These are phyloP conservation scores for Myioborus miniatus DNA, from an alignment of 2,797 vertebrate species.

Conservation along the genomic window DNA sequence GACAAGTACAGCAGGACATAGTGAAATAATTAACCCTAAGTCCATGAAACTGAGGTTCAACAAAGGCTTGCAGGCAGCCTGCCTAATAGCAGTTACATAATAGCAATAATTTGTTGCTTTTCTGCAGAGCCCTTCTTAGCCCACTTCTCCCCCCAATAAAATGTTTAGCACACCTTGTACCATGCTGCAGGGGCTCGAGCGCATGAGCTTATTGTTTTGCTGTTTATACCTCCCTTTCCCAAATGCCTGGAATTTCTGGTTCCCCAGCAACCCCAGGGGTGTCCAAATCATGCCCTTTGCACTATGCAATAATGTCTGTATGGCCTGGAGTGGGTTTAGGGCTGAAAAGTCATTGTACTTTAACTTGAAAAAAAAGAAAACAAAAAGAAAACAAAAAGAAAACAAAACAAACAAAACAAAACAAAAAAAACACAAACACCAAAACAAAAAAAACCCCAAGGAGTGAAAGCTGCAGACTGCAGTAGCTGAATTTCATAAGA, in stretches of 20 bases:
- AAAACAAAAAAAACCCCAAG: not conserved
- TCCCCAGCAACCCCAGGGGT: not conserved
- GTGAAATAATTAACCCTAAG: conserved; percentile 8
- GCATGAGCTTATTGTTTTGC: not conserved
- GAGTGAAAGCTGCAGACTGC: not conserved
- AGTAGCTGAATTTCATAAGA: not conserved
- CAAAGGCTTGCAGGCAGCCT: not conserved
- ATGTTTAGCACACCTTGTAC: conserved; percentile 1
- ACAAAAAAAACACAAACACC: not conserved
- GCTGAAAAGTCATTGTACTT: not conserved
- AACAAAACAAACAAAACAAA: too few relatives aligned
- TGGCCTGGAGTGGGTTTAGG: not conserved
- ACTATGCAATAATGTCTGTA: not conserved
- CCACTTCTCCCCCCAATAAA: not conserved
- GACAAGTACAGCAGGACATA: not conserved
- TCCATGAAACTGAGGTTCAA: not conserved
- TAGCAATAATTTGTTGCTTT: not conserved
- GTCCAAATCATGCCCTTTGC: not conserved
- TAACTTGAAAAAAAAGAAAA: not conserved
- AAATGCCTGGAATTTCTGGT: conserved; percentile 39
- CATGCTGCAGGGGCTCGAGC: not conserved
- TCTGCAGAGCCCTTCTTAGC: not conserved
- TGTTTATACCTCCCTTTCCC: not conserved
- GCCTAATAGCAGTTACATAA: not conserved
- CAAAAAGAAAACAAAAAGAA: not conserved